Evolutionary conservation across 2,113 vertebrate genomes (phyloP).

Genomic region (Strix aluco): DNA sequence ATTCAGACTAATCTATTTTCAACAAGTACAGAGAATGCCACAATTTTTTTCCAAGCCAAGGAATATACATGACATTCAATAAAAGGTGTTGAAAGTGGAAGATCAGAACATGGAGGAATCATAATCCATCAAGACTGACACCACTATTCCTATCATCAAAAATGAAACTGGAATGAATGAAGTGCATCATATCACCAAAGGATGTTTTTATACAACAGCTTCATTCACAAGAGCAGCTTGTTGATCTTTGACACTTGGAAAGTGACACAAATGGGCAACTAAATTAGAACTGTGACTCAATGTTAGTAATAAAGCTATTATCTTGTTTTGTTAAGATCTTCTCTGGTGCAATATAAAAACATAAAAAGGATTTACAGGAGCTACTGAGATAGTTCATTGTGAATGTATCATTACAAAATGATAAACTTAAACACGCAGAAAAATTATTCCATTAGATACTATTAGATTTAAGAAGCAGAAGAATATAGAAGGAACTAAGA

Average conservation of each 20-base stretch:
- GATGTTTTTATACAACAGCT: background rate
- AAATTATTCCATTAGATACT: background rate
- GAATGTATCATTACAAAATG: background rate
- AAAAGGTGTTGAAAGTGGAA: background rate
- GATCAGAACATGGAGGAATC: background rate
- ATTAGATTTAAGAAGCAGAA: background rate
- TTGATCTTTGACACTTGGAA: background rate
- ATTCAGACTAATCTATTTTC: background rate
- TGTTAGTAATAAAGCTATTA: background rate
- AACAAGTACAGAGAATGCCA: background rate
- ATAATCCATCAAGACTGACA: background rate
- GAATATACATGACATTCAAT: background rate
- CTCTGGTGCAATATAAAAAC: background rate
- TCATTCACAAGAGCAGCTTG: background rate
- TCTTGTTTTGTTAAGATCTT: background rate
- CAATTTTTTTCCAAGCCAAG: background rate
- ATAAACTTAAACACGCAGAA: background rate
- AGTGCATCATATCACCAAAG: background rate
- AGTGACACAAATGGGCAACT: background rate
- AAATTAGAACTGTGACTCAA: background rate
- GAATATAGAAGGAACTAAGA: background rate
- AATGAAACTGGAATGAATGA: background rate
- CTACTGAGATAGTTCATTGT: background rate
- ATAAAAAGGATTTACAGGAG: background rate
- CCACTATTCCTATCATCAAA: background rate